Conservation (phyloP, 2,113 vertebrate genomes). For the Motacilla alba region DNA sequence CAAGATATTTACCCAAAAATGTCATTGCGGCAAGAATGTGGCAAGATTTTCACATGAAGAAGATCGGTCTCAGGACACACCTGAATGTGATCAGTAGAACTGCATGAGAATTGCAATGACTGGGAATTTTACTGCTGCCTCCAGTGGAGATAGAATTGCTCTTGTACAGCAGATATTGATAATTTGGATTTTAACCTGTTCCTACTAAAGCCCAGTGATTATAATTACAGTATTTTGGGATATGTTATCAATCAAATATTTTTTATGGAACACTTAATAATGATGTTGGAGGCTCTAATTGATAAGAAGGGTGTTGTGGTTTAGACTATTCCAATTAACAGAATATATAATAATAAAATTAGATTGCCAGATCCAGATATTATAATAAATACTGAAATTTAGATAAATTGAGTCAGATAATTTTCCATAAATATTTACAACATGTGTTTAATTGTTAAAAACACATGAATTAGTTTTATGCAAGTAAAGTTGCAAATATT, state of each 20-base stretch:
- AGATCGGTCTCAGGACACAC: neutral
- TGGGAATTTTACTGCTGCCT: neutral
- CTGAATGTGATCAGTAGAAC: neutral
- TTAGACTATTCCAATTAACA: neutral
- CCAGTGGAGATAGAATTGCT: neutral
- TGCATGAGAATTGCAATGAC: neutral
- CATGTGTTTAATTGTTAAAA: neutral
- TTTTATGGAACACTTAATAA: neutral
- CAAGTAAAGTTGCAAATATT: neutral
- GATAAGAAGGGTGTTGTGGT: neutral
- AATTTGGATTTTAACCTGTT: neutral
- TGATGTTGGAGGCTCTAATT: neutral
- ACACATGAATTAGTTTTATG: neutral
- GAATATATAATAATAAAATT: neutral
- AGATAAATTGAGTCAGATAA: neutral
- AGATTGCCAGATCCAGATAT: neutral
- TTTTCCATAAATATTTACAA: neutral
- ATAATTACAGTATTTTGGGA: neutral
- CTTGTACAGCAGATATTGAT: neutral
- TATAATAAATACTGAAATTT: neutral
- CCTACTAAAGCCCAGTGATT: neutral
- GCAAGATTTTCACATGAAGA: neutral
- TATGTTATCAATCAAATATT: neutral
- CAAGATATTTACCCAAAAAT: neutral
- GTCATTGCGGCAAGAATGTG: neutral